These are phyloP conservation scores for Phytoseiulus persimilis DNA, from an alignment of 2,888 invertebrate species.

Conservation along the genomic window DNA sequence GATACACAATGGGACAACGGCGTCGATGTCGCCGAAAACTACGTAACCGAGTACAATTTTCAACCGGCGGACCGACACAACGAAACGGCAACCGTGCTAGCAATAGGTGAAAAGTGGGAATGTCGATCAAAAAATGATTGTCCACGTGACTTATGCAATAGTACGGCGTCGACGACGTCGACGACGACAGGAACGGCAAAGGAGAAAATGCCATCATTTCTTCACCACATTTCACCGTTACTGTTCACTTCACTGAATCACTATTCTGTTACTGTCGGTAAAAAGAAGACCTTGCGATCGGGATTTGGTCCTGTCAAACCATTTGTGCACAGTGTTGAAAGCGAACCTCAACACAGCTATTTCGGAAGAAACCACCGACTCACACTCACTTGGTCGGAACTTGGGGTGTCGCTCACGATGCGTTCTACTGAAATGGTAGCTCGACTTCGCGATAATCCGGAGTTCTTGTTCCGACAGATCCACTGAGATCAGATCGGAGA, in stretches of 20 bases:
- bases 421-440: too few species aligned
- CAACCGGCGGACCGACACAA: too few species aligned
- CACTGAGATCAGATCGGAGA: too few species aligned
- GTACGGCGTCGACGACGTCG: background rate
- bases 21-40: too few species aligned
- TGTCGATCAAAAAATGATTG: background rate
- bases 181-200: background rate
- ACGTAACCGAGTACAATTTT: too few species aligned
- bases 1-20: background rate
- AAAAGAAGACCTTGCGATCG: background rate
- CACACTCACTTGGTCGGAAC: background rate
- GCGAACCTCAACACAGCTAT: background rate
- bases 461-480: too few species aligned
- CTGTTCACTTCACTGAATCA: background rate
- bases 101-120: background rate
- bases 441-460: too few species aligned
- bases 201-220: background rate
- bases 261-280: background rate
- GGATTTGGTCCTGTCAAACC: background rate
- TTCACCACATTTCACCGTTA: background rate
- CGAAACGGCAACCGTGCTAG: background rate
- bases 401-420: too few species aligned
- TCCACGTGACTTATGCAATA: background rate
- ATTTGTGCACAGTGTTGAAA: background rate
- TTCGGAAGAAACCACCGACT: background rate